Evolutionary conservation across 2,888 invertebrate genomes (phyloP).

Genomic region (Andrena hattorfiana): DNA sequence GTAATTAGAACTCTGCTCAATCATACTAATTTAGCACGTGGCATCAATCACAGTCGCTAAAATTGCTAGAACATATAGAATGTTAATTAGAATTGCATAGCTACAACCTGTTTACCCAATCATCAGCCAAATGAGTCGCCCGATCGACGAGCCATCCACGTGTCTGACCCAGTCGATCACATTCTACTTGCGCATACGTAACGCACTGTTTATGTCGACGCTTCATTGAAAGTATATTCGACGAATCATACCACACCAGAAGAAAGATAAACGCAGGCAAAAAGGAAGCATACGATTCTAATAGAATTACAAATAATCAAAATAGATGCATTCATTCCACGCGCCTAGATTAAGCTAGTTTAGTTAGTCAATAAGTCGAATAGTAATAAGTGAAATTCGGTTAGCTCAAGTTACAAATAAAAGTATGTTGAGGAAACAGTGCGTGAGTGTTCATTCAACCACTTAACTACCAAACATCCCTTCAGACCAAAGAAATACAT

Average conservation of each 20-base stretch:
- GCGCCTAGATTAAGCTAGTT: too few species aligned
- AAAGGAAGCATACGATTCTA: neutral
- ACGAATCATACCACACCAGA: too few species aligned
- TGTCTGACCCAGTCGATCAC: constrained; percentile 2
- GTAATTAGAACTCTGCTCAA: neutral
- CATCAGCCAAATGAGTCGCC: constrained; percentile 1
- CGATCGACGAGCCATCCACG: neutral
- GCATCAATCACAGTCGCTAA: neutral
- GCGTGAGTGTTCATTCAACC: too few species aligned
- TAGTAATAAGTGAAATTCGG: too few species aligned
- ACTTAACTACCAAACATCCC: too few species aligned
- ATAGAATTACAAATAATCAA: neutral
- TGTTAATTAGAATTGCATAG: constrained; percentile 4
- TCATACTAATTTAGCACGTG: neutral
- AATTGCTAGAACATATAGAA: neutral
- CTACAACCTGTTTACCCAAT: neutral
- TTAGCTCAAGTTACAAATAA: too few species aligned
- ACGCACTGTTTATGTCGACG: neutral
- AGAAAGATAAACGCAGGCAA: neutral
- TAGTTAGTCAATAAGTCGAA: too few species aligned
- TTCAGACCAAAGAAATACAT: too few species aligned
- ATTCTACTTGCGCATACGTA: neutral
- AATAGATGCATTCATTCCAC: too few species aligned
- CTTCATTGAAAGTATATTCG: neutral
- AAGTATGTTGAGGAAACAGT: too few species aligned